These are phyloP conservation scores for Mimumesa dahlbomi DNA, from an alignment of 2,888 invertebrate genomes.

Conservation along the genomic window DNA sequence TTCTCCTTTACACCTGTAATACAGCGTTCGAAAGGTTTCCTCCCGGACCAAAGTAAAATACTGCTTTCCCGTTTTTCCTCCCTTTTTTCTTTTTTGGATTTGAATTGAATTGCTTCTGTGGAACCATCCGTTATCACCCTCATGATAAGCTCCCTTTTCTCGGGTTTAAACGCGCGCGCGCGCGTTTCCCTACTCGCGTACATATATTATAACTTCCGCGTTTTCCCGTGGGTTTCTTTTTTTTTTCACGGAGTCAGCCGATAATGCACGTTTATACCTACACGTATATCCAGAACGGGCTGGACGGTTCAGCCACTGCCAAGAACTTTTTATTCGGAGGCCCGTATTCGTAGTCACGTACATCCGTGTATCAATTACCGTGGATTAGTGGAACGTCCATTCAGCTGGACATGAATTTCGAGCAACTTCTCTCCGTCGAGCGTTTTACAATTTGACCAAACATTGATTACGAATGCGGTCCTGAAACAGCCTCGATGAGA, in stretches of 20 bases:
- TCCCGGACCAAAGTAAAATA: neutral
- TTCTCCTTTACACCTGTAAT: no score
- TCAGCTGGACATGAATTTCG: neutral
- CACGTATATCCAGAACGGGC: conserved; percentile 80
- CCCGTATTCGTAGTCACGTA: conserved; percentile 54
- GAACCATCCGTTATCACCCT: conserved; percentile 29
- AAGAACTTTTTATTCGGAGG: conserved; percentile 43
- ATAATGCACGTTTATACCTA: conserved; percentile 65
- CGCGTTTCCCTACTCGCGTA: conserved; percentile 33
- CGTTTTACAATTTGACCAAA: no score
- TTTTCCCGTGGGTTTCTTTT: conserved; percentile 46
- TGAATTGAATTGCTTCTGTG: neutral
- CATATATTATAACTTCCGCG: conserved; percentile 35
- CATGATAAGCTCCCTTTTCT: conserved; percentile 48
- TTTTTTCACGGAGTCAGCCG: conserved; percentile 42
- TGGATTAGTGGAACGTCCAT: no score
- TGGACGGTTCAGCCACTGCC: conserved; percentile 78
- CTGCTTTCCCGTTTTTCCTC: neutral
- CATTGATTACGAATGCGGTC: conserved; percentile 49
- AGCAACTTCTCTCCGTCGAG: neutral
- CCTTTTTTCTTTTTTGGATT: no score
- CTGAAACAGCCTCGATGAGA: conserved; percentile 34
- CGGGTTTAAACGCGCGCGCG: conserved; percentile 27
- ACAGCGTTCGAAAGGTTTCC: no score
- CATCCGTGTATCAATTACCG: neutral